These are phyloP conservation scores for Pogonomyrmex barbatus DNA, from an alignment of 1,140 invertebrate genomes.

Conservation along the genomic window DNA sequence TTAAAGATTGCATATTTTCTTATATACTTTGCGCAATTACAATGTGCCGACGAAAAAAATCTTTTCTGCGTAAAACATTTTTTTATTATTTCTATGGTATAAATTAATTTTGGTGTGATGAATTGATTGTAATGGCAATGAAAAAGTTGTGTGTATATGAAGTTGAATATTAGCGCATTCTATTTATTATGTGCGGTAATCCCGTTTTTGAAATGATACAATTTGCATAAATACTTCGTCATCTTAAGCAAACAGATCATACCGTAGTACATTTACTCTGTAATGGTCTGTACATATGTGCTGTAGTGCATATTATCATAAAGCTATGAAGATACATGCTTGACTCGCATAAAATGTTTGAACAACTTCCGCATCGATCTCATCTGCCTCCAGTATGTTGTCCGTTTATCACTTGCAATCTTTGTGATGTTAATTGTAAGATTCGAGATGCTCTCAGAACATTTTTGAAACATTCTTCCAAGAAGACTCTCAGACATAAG, in stretches of 20 bases:
- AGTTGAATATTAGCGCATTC: background rate
- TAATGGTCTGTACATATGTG: background rate
- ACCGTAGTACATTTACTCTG: background rate
- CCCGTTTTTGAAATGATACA: background rate
- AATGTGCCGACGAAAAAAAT: background rate
- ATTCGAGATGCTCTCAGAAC: too few species aligned
- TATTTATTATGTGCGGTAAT: background rate
- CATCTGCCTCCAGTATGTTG: background rate
- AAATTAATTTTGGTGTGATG: background rate
- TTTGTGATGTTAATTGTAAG: conserved; percentile 2
- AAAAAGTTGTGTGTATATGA: background rate
- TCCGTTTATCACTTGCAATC: background rate
- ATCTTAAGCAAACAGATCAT: background rate
- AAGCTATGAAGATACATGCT: background rate
- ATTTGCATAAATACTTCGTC: background rate
- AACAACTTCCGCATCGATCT: background rate
- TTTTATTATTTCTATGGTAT: background rate
- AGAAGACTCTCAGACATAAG: too few species aligned
- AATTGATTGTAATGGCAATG: background rate
- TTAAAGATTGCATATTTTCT: background rate
- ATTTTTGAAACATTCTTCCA: too few species aligned
- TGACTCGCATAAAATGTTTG: conserved; percentile 1
- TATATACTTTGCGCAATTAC: background rate
- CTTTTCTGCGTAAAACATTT: background rate
- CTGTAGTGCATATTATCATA: background rate